Base-by-base conservation (phyloP, 2,113 vertebrate species). In the Urocolius indicus region DNA sequence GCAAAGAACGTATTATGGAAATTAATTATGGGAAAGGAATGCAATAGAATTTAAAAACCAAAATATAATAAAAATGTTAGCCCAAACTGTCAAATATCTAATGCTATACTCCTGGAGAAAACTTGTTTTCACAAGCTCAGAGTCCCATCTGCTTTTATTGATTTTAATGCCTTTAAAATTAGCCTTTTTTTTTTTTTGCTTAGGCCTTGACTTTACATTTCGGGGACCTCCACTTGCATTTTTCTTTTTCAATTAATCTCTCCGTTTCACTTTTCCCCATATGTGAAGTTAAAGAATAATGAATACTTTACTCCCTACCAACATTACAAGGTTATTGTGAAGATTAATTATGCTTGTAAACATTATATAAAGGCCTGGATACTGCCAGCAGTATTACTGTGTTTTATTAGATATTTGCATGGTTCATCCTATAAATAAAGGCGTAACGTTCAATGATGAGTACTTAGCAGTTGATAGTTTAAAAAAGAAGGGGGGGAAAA, bases 341-440 rank as follows among this genome's bases (percentile, higher is more conserved):
- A 90, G 94, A 96, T 96, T 90, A 94, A 95, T 82, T 95, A 41
- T 90, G 83, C 86, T 92, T 93, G 83, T 95, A 93, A 97, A 93
- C 92, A 81, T 94, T 94, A 83, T 78, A 86, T 90, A 95, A 91
- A 94, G 73, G 65, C 79, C 79, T 84, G 86, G 62, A 51, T 90
- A 74, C 84, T 95, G 68, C 89, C 67, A 85, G 54, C 74, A 88
- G 19, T 83, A 79, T 93, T 92, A 43, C 43, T 80, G 38, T 78
- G 65, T 69, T 94, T 93, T 94, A 90, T 84, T 95, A 92, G 57
- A 34, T 93, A 91, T 96, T 93, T 87, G 16, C 23, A 24, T 72
- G 51, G 41, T 77, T 96, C 79, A 63, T 74, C 72, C 72, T 88
- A 51, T 81, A 97, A 94, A 75, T 90, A 97, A 89, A 92, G 84